Conservation (phyloP, 2,888 invertebrate species). For the Athalia rosae region DNA sequence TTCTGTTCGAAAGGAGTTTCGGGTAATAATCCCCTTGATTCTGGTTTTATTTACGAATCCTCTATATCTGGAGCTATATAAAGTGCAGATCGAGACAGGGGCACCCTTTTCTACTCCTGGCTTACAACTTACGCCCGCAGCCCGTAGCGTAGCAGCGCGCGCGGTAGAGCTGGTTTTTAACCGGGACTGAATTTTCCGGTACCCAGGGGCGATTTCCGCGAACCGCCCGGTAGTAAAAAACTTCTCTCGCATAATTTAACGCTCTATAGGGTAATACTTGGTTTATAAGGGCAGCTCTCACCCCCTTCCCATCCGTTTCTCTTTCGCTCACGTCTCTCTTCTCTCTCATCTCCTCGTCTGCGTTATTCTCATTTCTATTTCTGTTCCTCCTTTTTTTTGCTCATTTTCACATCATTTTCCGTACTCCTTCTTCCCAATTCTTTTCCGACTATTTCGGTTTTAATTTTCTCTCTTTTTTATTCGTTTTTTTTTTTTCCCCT, state of each 20-base stretch:
- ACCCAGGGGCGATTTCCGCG: slow-evolving; percentile 59
- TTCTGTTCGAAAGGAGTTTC: too few species aligned
- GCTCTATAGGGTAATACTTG: slow-evolving; percentile 67
- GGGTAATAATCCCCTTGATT: too few species aligned
- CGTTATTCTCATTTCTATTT: not conserved
- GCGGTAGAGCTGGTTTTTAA: slow-evolving; percentile 42
- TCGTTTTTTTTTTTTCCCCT: not conserved
- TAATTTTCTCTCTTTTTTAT: not conserved
- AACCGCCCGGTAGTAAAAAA: slow-evolving; percentile 62
- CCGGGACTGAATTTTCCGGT: slow-evolving; percentile 44
- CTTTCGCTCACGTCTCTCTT: slow-evolving; percentile 7
- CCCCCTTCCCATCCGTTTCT: slow-evolving; percentile 22
- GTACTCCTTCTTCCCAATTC: not conserved
- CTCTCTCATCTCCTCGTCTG: not conserved
- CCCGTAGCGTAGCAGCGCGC: not conserved
- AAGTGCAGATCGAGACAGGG: not conserved
- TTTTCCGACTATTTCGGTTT: not conserved
- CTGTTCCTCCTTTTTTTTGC: not conserved
- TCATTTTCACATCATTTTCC: not conserved
- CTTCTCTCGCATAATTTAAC: slow-evolving; percentile 69
- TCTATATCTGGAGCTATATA: too few species aligned
- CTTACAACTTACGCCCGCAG: not conserved
- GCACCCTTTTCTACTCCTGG: not conserved
- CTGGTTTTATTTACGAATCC: too few species aligned
- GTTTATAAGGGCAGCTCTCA: slow-evolving; percentile 48